Evolutionary conservation across 2,888 invertebrate species (phyloP), one percentile per base, ranked within the genome.

Genomic region (Erebia palarica): DNA sequence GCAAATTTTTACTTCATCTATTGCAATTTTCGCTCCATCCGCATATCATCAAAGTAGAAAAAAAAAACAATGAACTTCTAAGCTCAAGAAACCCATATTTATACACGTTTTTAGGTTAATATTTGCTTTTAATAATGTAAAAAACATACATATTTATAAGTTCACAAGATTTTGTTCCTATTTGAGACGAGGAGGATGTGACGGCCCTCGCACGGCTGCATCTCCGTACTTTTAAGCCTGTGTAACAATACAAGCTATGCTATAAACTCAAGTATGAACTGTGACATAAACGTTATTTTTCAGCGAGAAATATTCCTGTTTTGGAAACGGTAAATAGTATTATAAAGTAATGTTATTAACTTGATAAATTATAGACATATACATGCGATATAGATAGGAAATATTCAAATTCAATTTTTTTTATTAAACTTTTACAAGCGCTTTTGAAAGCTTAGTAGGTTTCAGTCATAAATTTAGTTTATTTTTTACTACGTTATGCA

Each of bases 151-250:
- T 71, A 72, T 69, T 73, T 74, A 72, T 71, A 60, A 75, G 70
- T 68, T 75, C 73, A 77, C 81, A 76, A 76, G 76, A 78, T 80
- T 73, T 76, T 80, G 86, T 90, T 90, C 87, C 87, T 87, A 82
- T 80, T 85, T 70, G 75, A 78, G 79, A 76, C 81, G 81, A 82
- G 79, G 81, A 89, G 91, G 90, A 90, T 90, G 84, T 85, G 80
- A 82, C 75, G 86, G 86, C 89, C 87, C 83, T 85, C 84, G 81
- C 69, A 74, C 74, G 66, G 79, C 79, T 83, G 81, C 85, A 87
- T 89, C 89, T 88, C 79, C 75, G 74, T 66, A 59, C 67, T 42
- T 65, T 14, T 53, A 78, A 55, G 77, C 18, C 10, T 73, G 78
- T 44, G 70, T 77, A 78, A 13, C 78, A 90, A 76, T 72, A 5